Conservation (phyloP, 2,888 invertebrate genomes). For the Perizoma affinitatum region DNA sequence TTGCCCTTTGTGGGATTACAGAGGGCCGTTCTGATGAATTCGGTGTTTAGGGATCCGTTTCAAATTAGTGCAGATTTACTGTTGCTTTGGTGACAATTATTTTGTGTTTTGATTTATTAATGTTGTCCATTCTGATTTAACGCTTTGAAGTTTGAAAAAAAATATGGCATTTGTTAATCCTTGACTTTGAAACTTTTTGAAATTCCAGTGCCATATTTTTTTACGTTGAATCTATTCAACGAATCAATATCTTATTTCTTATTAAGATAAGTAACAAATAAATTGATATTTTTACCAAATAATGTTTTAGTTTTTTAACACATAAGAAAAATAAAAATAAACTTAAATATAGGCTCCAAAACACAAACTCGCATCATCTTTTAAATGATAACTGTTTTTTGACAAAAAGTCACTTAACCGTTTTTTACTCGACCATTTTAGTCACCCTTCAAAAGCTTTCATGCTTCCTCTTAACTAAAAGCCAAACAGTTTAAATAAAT, state of each 20-base stretch:
- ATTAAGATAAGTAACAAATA: too few relatives aligned
- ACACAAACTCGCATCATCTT: too few relatives aligned
- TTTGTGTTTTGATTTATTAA: conserved; percentile 64
- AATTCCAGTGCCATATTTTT: conserved; percentile 4
- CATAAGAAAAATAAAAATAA: too few relatives aligned
- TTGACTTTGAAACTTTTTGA: conserved; percentile 7
- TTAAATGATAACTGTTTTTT: too few relatives aligned
- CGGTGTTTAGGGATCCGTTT: conserved; percentile 71
- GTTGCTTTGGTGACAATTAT: conserved; percentile 62
- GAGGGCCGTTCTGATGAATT: conserved; percentile 55
- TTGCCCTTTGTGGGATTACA: conserved; percentile 77
- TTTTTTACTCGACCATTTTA: conserved; percentile 1
- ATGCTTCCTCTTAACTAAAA: conserved; percentile 22
- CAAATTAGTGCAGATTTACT: conserved; percentile 80
- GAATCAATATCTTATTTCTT: too few relatives aligned
- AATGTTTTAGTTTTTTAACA: too few relatives aligned
- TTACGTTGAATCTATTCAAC: too few relatives aligned
- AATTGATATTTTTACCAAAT: too few relatives aligned
- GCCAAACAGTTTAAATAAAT: conserved; percentile 44
- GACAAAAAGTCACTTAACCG: too few relatives aligned
- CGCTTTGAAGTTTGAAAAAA: conserved; percentile 25
- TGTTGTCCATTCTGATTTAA: conserved; percentile 24
- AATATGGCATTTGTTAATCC: conserved; percentile 17
- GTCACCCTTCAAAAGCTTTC: conserved; percentile 21
- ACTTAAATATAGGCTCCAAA: too few relatives aligned